These are phyloP conservation scores for Choloepus hoffmanni DNA, from an alignment of 2,113 vertebrate genomes.

Conservation along the genomic window DNA sequence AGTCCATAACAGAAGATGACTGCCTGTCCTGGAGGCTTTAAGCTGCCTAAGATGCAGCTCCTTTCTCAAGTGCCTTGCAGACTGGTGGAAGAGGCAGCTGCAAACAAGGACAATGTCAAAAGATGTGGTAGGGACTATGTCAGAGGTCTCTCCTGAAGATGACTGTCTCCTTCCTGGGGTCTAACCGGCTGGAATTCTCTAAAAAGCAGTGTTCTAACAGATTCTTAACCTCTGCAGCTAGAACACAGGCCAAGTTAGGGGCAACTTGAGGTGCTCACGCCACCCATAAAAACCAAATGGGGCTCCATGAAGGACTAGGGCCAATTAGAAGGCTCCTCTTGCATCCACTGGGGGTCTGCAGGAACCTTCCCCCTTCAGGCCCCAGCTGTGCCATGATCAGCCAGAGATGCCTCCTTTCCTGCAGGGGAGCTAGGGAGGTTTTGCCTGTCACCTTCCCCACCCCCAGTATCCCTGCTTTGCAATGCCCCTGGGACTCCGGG, in stretches of 20 bases:
- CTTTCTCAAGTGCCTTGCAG: not conserved
- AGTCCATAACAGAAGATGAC: no score
- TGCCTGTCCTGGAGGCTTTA: not conserved
- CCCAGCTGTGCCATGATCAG: not conserved
- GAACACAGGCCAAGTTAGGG: not conserved
- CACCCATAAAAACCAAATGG: not conserved
- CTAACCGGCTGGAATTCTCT: not conserved
- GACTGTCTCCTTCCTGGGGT: not conserved
- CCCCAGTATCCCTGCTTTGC: not conserved
- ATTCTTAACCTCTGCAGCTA: not conserved
- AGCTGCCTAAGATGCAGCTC: fast-evolving
- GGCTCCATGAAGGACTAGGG: not conserved
- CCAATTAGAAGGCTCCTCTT: not conserved
- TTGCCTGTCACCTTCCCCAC: not conserved
- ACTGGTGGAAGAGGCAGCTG: not conserved
- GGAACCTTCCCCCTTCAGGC: not conserved
- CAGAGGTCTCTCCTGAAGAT: not conserved
- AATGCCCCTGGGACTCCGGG: no score
- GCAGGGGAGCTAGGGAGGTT: not conserved
- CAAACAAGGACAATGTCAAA: not conserved
- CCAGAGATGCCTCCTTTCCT: fast-evolving
- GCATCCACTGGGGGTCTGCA: not conserved
- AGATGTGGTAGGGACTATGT: not conserved
- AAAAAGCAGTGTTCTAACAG: no score
- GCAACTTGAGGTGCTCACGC: not conserved